Evolutionary conservation across 2,888 invertebrate species (phyloP).

Genomic region (Mantis religiosa): DNA sequence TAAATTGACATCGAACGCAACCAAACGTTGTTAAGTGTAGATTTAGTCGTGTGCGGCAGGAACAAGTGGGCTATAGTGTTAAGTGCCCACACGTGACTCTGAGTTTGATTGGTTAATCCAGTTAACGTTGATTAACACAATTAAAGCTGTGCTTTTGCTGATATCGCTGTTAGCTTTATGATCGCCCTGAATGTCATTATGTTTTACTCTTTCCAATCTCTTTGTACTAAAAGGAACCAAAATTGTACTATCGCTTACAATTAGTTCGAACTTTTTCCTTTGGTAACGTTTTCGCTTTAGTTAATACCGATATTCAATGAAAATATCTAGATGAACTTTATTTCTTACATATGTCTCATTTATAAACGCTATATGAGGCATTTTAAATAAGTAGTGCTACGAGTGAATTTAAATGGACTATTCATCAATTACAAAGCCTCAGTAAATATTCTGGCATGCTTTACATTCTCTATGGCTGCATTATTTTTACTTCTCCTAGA

Average conservation of each 20-base stretch:
- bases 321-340: no score
- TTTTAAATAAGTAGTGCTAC: no score
- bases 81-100: background rate
- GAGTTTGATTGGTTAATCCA: background rate
- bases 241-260: background rate
- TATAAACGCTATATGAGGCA: no score
- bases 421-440: no score
- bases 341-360: no score
- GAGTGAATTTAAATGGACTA: no score
- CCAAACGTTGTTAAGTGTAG: background rate
- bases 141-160: background rate
- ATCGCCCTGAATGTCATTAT: background rate
- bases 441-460: no score
- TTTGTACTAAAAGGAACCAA: background rate
- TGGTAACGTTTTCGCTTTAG: no score
- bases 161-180: background rate
- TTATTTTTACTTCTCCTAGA: no score
- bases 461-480: no score
- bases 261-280: no score
- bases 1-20: background rate
- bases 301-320: no score
- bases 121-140: conserved; percentile 8
- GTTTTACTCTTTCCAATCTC: background rate
- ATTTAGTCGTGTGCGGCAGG: background rate
- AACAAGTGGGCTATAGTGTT: background rate